Percentiles rank a stretch among this genome's conserved stretches.
Evolutionary conservation across 2,888 invertebrate species (phyloP).

Genomic region (Hyposoter didymator): DNA sequence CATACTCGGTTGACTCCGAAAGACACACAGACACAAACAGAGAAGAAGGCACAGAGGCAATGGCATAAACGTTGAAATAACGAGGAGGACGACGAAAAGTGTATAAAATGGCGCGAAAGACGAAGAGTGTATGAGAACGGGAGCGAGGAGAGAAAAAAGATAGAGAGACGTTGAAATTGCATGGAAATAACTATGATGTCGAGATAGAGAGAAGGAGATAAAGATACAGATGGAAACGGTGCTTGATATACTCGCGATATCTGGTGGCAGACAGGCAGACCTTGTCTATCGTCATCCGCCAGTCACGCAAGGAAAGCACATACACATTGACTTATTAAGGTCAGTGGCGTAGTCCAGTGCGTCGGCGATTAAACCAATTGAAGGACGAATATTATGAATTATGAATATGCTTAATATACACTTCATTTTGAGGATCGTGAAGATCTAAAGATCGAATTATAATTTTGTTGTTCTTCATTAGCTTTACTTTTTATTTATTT

Average conservation of each 20-base stretch:
- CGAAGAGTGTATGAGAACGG: conserved; percentile 27
- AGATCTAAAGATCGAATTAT: background rate
- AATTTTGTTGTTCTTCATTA: background rate
- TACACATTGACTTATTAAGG: conserved; percentile 78
- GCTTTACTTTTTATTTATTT: background rate
- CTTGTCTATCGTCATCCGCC: conserved; percentile 80
- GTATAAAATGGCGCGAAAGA: conserved; percentile 55
- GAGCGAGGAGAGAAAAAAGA: conserved; percentile 46
- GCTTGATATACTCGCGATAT: conserved; percentile 76
- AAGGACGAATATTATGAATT: conserved; percentile 27
- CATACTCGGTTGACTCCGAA: conserved; percentile 61
- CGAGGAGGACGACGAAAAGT: conserved; percentile 60
- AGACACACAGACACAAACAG: background rate
- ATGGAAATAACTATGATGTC: conserved; percentile 30
- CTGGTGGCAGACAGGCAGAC: conserved; percentile 74
- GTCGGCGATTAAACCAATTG: conserved; percentile 41
- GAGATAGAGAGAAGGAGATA: conserved; percentile 35
- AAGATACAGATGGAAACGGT: conserved; percentile 38
- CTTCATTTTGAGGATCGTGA: background rate
- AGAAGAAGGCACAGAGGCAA: background rate
- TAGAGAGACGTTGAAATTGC: conserved; percentile 11
- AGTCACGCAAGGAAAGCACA: conserved; percentile 76
- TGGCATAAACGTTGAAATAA: conserved; percentile 12
- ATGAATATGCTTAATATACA: conserved; percentile 3
- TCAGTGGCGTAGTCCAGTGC: conserved; percentile 76